Evolutionary conservation across 2,113 vertebrate species (phyloP), one percentile per base, ranked within the genome.

Genomic region (Engraulis encrasicolus): DNA sequence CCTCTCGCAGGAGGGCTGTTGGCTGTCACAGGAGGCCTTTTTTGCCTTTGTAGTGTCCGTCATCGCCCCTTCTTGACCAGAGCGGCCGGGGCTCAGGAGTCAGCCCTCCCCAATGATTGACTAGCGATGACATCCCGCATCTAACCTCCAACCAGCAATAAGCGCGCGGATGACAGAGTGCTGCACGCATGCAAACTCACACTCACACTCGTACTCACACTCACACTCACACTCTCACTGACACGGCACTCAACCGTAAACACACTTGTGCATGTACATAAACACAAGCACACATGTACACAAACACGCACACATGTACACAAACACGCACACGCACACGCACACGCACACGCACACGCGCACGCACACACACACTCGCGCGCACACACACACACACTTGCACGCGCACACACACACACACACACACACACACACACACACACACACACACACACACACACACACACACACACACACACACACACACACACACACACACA

Each of bases 41-140:
- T 74, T n/a, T n/a, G 66, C 66, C 66, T 74, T 74, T 74, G 66
- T 74, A 74, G 66, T 31, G 5, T 74, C 66, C 31, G 66, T 74
- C 66, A 34, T 74, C 66, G 12, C 27, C 66, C 27, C 66, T n/a
- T n/a, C n/a, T 74, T 74, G 66, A 74, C 66, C 66, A 74, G 66
- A 74, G 27, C 66, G 2, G 66, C 15, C 27, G 31, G 27, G 66
- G 17, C 1, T 23, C 23, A 74, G 66, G 66, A 74, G 27, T 34
- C 66, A 74, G 66, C 66, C 66, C 18, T 34, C 66, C 66, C 31
- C n/a, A n/a, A 27, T 74, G 66, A 74, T 74, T 74, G 66, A 74
- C 66, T 74, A 74, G 27, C 27, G 14, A 34, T 74, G 66, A 74
- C 66, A 74, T 31, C 66, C 66, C 31, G 23, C 58, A 74, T 74